Conservation (phyloP, 2,797 vertebrate species). For the Enteromius mattozi region DNA sequence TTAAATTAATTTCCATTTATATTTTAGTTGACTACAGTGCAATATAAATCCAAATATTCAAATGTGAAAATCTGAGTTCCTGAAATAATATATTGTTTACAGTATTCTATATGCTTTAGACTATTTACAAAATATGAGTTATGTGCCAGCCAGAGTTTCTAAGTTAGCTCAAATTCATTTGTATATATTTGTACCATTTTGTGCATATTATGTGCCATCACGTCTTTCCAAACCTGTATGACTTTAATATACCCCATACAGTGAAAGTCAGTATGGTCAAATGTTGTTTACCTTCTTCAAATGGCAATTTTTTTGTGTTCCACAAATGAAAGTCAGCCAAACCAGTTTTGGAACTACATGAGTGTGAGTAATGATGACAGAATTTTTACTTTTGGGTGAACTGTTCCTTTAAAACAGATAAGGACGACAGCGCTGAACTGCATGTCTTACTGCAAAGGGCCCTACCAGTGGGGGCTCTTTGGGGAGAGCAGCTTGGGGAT, state of each 20-base stretch:
- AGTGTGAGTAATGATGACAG: not conserved
- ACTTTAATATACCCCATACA: not conserved
- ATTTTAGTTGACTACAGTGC: not conserved
- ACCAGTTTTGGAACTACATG: not conserved
- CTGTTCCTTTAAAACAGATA: not conserved
- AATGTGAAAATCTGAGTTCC: not conserved
- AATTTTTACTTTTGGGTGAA: not conserved
- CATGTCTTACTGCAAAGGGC: slow-evolving; percentile 34
- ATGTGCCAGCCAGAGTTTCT: not conserved
- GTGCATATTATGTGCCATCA: not conserved
- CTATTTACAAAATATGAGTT: not conserved
- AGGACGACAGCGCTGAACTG: slow-evolving; percentile 27
- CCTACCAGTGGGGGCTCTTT: slow-evolving; percentile 70
- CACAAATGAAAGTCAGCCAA: not conserved
- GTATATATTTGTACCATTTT: not conserved
- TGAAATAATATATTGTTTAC: not conserved
- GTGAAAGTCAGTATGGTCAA: not conserved
- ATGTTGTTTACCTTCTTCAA: not conserved
- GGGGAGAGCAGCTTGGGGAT: slow-evolving; percentile 72
- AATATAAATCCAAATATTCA: not conserved
- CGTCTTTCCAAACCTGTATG: not conserved
- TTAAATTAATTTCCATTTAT: not conserved
- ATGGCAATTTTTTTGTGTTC: not conserved
- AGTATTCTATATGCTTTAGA: not conserved
- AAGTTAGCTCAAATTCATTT: not conserved